These are phyloP conservation scores for Pluvialis apricaria DNA, from an alignment of 2,113 vertebrate species.

Conservation along the genomic window DNA sequence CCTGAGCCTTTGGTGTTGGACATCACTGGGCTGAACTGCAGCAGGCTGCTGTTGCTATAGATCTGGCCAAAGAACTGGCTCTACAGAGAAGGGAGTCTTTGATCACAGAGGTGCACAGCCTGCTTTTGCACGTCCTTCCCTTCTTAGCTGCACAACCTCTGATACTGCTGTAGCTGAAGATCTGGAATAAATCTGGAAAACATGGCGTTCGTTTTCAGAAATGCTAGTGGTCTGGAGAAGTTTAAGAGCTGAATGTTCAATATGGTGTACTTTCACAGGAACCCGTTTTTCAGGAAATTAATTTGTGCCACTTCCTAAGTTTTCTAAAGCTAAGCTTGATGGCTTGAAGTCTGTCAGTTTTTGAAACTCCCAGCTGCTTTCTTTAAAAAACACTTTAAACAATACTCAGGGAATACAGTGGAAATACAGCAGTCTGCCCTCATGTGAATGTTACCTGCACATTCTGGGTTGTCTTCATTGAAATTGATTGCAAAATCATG, in stretches of 20 bases:
- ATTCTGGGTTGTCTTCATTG: constrained; percentile 96
- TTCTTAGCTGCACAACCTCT: neutral
- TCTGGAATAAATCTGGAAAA: neutral
- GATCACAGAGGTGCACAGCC: neutral
- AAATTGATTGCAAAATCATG: constrained; percentile 99
- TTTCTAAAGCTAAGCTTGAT: neutral
- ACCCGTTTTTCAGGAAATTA: neutral
- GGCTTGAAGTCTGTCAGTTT: neutral
- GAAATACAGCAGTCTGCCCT: neutral
- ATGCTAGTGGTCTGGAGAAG: neutral
- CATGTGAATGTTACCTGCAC: constrained; percentile 82
- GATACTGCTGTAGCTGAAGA: neutral
- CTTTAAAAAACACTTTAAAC: neutral
- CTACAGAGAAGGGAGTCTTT: neutral
- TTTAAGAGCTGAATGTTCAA: neutral
- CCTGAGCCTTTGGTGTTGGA: neutral
- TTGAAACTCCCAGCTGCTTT: neutral
- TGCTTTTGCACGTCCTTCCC: neutral
- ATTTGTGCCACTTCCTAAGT: neutral
- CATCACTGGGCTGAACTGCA: neutral
- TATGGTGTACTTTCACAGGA: neutral
- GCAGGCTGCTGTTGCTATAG: neutral
- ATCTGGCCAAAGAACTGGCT: neutral
- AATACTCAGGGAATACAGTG: neutral
- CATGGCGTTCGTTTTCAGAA: neutral